Base-by-base conservation (phyloP, 2,888 invertebrate genomes). In the Drosophila bunnanda region DNA sequence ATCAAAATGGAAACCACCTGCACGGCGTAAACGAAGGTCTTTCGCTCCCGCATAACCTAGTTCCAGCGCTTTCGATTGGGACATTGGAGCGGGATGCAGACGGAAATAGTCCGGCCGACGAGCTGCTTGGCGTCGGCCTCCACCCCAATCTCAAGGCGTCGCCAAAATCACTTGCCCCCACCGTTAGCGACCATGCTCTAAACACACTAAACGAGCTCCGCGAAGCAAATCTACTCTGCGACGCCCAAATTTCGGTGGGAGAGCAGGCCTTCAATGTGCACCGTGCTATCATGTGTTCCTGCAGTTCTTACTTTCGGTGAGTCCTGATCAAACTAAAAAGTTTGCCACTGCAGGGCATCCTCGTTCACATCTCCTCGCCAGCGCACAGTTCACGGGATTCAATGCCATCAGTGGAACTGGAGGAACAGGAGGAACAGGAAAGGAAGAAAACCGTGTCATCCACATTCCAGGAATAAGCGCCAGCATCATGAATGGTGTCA, bases 251-350 rank as follows among this genome's bases (percentile, higher is more conserved):
- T 80, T 94, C 96, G 76, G 94, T 97, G 62, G 96, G 96, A 82
- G 97, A 97, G 91, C 96, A 96, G 70, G 95, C 95, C 58, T 97
- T 97, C 90, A 96, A 96, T 41, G 96, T 98, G 59, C 98, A 98
- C 92, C 95, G 97, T 76, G 95, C 96, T 67, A 96, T 97, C 80
- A 94, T 97, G 85, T 96, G 96, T 72, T 96, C 97, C 64, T 97
- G 97, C 93, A 98, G 98, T 90, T 95, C 96, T 43, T 98, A 98
- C 93, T 98, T 98, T 93, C 94, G 96, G 97, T 97, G 93, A 92
- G 92, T 90, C 30, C 13, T 20, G 10, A 20, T 15, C 20, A 13
- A 28, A 13, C 12, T 13, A 32, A 12, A 34, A n/a, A 15, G 12
- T 12, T 36, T 17, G 17, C 48, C 38, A 52, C 43, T 52, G 36